Conservation (phyloP, 1,140 invertebrate genomes). For the Chironomus striatipennis region DNA sequence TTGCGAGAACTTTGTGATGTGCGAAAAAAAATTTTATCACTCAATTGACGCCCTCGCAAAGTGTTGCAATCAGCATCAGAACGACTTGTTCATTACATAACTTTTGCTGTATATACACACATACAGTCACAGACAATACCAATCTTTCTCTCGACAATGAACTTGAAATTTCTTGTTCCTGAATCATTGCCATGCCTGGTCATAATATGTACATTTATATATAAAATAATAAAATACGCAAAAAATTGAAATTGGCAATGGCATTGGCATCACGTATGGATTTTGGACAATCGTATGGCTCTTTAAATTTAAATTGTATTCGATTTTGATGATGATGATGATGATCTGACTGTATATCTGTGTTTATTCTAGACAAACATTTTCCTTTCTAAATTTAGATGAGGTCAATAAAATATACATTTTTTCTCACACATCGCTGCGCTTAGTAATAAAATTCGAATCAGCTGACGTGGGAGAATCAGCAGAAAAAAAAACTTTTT, state of each 20-base stretch:
- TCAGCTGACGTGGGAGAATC: constrained; percentile 22
- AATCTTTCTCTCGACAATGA: neutral
- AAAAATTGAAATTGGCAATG: too few species aligned
- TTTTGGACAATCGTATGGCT: too few species aligned
- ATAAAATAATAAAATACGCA: too few species aligned
- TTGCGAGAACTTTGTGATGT: neutral
- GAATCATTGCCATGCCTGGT: too few species aligned
- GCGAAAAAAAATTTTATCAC: neutral
- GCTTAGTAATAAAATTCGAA: neutral
- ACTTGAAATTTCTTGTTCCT: neutral
- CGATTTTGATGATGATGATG: neutral
- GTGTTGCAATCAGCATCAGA: neutral
- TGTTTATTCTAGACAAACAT: neutral
- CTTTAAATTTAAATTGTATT: too few species aligned
- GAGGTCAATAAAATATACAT: neutral
- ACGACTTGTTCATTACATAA: neutral
- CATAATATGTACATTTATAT: too few species aligned
- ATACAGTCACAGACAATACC: too few species aligned
- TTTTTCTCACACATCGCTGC: neutral
- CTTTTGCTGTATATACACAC: neutral
- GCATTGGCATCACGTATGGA: too few species aligned
- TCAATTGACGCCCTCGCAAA: neutral
- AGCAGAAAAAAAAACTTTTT: neutral
- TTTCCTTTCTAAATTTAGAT: constrained; percentile 8
- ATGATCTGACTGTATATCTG: too few species aligned